Base-by-base conservation (phyloP, 2,888 invertebrate species). In the Ametastegia equiseti region DNA sequence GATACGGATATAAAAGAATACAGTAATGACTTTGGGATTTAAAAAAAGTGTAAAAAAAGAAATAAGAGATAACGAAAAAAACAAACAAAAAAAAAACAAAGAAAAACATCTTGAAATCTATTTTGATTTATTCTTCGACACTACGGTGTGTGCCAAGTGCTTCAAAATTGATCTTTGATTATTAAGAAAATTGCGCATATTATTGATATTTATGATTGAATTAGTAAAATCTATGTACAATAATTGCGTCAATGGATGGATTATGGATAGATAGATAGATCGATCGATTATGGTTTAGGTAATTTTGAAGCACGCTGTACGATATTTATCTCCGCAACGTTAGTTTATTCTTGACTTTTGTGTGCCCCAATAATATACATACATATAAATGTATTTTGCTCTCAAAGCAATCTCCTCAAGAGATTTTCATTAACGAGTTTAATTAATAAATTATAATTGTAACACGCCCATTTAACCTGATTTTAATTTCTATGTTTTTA, bases 1-100 rank as follows among this genome's bases (percentile, higher is more conserved):
- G 84, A 85, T 86, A 86, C 81, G 83, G 86, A 84, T 87, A 87
- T 85, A 85, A 86, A 86, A 86, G 86, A 88, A 88, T 87, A 88
- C 84, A 89, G 84, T 85, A 87, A 85, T 86, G 85, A 88, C 54
- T 23, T 81, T 78, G 65, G 36, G 80, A 36, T n/a, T n/a, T n/a
- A 60, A 57, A 60, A 71, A 39, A n/a, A 57, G 75, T 39, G 57
- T 27, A n/a, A 5, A 6, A 39, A 39, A n/a, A 63, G 27, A 63
- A 63, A 30, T 27, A 63, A 60, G n/a, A 23, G 30, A 30, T 11
- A 63, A 30, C 63, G 19, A 27, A 15, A 27, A 5, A 63, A 30
- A 63, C 2, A 71, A 71, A 2, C 6, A 47, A 45, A 71, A 71
- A 27, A 23, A 69, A 45, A 19, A 45, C 11, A 27, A 33, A 36